Base-by-base conservation (phyloP, 2,888 invertebrate genomes). In the Stomorhina lunata region DNA sequence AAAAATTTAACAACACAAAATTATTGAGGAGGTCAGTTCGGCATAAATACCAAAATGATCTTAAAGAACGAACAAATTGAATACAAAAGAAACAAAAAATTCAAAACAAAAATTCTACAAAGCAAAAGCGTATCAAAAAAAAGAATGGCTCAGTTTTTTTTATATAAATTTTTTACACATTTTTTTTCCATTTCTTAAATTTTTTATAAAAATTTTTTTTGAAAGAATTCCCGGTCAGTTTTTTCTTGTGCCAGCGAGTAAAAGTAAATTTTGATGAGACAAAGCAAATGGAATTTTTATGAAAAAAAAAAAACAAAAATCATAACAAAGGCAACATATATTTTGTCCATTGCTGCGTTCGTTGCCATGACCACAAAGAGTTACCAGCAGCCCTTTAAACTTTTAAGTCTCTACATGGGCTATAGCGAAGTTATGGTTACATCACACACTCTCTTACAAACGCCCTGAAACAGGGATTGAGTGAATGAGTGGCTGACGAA, bases 21-120 rank as follows among this genome's bases (percentile, higher is more conserved):
- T 57, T 69, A 75, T 81, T 81, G 57, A 65, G 68, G 40, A 78
- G 81, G 81, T 81, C 81, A 81, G 81, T 81, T 69, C 29, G 25
- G 50, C 40, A 59, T 7, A 66, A 55, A 65, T 27, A 43, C 22
- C 57, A 37, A 55, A 45, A 29, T 29, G 5, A 48, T 15, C 7
- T 22, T 22, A 22, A 50, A 25, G 37, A 25, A 12, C 9, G 2
- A 15, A 17, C 15, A 22, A 43, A n/a, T n/a, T n/a, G n/a, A 17
- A 32, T n/a, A 20, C 27, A 32, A 59, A 25, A 32, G 6, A 9
- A 48, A 22, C 12, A 34, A 17, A 50, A 34, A 63, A 65, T 25
- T 34, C 25, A 63, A 22, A 15, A 10, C 17, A 32, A 55, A 43
- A 53, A 57, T 27, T 22, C n/a, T 25, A 4, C 32, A 25, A 25